A percentile compares a stretch with the other conserved stretches of the same genome.
phyloP scores from a whole-genome alignment of 2,797 vertebrate species.

The Staurois parvus region DNA sequence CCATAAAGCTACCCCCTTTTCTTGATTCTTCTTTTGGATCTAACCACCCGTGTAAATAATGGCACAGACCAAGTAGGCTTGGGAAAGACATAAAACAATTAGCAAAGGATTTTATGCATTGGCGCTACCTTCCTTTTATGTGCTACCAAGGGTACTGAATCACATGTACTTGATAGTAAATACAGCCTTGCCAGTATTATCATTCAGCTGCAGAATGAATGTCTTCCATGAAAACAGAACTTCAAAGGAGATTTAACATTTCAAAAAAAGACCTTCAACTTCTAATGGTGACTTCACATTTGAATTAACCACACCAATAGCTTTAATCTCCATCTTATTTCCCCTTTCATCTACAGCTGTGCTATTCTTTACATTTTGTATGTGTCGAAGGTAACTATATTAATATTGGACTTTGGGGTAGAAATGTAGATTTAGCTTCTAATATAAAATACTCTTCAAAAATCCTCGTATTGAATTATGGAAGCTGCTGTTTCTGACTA shows the following conservation, averaged over 20 bases:
- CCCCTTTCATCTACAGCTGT: neutral
- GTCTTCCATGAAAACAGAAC: neutral
- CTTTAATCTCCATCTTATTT: neutral
- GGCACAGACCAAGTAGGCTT: no score
- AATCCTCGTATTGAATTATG: no score
- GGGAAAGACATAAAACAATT: no score
- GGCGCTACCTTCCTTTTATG: neutral
- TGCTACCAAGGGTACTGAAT: neutral
- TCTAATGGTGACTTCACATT: conserved; percentile 19
- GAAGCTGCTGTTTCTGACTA: neutral
- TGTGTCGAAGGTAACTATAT: neutral
- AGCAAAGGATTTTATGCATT: neutral
- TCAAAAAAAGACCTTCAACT: neutral
- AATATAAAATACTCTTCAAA: no score
- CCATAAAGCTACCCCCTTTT: no score
- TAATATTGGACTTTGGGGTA: neutral
- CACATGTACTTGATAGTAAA: neutral
- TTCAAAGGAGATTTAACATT: conserved; percentile 30
- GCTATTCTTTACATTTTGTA: neutral
- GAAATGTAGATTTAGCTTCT: neutral
- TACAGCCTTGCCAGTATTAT: neutral
- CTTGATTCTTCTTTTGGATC: no score
- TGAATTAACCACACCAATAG: neutral
- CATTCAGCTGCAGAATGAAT: neutral
- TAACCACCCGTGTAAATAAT: no score